These are phyloP conservation scores for Euproctis similis DNA, from an alignment of 2,888 invertebrate genomes.

Conservation along the genomic window DNA sequence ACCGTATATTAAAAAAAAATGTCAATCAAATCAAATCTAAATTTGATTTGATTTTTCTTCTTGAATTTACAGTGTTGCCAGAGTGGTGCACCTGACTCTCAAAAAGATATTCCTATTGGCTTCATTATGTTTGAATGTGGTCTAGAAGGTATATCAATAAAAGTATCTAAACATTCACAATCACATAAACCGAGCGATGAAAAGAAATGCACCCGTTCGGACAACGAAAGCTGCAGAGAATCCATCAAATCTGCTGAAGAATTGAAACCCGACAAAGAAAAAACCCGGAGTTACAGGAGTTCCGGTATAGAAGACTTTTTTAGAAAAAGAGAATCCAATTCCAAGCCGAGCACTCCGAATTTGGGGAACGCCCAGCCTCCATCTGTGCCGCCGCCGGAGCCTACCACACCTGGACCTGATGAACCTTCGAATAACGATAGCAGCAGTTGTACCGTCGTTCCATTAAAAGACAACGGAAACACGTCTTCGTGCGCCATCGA, in stretches of 20 bases:
- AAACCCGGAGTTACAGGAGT: conserved; percentile 41
- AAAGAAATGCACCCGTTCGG: conserved; percentile 49
- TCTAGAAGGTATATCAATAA: conserved; percentile 90
- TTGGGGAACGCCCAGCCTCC: conserved; percentile 58
- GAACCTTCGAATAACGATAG: conserved; percentile 55
- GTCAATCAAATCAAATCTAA: no score
- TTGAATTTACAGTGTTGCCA: conserved; percentile 56
- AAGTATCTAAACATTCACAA: conserved; percentile 82
- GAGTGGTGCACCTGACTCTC: conserved; percentile 59
- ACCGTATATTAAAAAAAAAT: not conserved
- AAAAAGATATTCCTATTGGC: conserved; percentile 82
- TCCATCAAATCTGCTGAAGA: conserved; percentile 70
- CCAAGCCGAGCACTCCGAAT: conserved; percentile 77
- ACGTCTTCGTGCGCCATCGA: conserved; percentile 92
- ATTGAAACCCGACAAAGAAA: conserved; percentile 54
- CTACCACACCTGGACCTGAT: conserved; percentile 50
- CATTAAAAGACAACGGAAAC: conserved; percentile 81
- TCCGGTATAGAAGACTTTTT: conserved; percentile 68
- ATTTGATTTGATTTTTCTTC: conserved; percentile 2
- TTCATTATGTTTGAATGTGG: conserved; percentile 99
- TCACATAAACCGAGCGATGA: conserved; percentile 84
- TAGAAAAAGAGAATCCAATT: conserved; percentile 73
- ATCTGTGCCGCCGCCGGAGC: conserved; percentile 46
- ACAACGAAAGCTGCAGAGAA: conserved; percentile 61
- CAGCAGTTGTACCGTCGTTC: conserved; percentile 48